These are phyloP conservation scores for Nettapus auritus DNA, from an alignment of 2,113 vertebrate genomes.

Conservation along the genomic window DNA sequence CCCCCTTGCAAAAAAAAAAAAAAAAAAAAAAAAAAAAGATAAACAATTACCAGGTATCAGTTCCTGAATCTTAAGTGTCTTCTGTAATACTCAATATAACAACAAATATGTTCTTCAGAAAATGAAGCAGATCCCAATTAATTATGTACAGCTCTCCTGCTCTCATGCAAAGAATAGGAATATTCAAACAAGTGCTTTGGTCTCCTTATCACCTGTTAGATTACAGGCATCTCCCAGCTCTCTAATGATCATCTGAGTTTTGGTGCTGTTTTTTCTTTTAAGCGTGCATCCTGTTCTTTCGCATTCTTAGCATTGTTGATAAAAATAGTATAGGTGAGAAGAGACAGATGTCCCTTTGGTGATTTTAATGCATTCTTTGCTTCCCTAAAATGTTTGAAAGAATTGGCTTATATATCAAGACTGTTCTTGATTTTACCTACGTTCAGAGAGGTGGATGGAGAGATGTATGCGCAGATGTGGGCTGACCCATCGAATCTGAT, in stretches of 20 bases:
- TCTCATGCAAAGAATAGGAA: conserved; percentile 36
- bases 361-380: neutral
- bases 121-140: conserved; percentile 70
- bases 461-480: neutral
- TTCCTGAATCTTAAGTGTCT: conserved; percentile 56
- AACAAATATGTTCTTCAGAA: conserved; percentile 66
- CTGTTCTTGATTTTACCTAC: neutral
- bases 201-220: conserved; percentile 51
- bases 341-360: conserved; percentile 20
- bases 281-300: neutral
- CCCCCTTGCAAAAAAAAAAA: neutral
- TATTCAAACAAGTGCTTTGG: conserved; percentile 14
- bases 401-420: neutral
- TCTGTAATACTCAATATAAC: conserved; percentile 66
- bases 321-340: conserved; percentile 10
- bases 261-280: neutral
- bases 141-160: conserved; percentile 58
- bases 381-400: neutral
- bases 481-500: accelerated
- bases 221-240: conserved; percentile 44
- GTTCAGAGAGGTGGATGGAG: neutral
- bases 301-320: conserved; percentile 18
- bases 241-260: conserved; percentile 22
- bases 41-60: conserved; percentile 51
- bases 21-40: neutral